Percentiles rank a stretch among this genome's conserved stretches.
Conservation (phyloP, 2,113 vertebrate genomes). For the Globicephala melas region DNA sequence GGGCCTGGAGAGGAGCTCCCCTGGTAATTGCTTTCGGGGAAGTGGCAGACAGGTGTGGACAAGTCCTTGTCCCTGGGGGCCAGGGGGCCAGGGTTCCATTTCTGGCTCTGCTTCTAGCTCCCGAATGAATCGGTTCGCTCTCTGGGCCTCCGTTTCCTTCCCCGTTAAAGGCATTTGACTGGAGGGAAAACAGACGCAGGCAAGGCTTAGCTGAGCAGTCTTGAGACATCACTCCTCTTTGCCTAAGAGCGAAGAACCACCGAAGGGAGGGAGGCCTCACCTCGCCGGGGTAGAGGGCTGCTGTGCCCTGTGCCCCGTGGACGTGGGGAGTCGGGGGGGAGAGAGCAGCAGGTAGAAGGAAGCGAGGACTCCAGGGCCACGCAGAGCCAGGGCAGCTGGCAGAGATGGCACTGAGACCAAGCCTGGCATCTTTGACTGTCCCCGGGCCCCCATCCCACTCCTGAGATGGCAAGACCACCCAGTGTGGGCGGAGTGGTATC, state of each 20-base stretch:
- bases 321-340: background rate
- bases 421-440: background rate
- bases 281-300: background rate
- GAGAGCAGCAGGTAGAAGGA: background rate
- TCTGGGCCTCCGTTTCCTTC: background rate
- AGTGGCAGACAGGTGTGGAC: background rate
- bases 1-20: background rate
- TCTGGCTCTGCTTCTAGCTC: background rate
- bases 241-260: background rate
- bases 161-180: background rate
- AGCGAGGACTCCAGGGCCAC: background rate
- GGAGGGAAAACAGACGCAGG: background rate
- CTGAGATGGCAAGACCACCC: background rate
- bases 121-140: background rate
- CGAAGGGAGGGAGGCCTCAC: background rate
- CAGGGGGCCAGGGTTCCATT: background rate
- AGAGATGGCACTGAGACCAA: background rate
- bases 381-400: background rate
- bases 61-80: background rate
- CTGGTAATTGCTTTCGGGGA: conserved; percentile 39
- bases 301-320: background rate
- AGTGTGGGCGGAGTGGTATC: background rate
- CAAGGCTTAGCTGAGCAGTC: background rate
- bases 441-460: rapidly evolving
- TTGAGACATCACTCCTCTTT: background rate